phyloP scores from a whole-genome alignment of 2,113 vertebrate genomes.

The Sturnus vulgaris region DNA sequence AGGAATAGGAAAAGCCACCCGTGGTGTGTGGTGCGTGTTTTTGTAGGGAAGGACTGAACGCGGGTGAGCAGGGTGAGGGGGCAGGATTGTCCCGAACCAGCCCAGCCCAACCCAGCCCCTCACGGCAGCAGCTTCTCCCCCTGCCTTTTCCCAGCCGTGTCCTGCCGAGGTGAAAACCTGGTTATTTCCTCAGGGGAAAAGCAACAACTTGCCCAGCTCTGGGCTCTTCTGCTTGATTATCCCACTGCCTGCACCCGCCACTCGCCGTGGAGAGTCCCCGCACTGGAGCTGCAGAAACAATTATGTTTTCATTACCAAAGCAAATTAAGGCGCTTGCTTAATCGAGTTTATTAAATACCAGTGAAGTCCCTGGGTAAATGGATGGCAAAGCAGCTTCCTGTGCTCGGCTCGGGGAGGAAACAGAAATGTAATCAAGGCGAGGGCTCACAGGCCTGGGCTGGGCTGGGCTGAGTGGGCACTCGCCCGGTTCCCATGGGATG shows the following conservation, averaged over 20 bases:
- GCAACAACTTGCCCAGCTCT: neutral
- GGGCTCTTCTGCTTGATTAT: neutral
- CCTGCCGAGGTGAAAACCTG: neutral
- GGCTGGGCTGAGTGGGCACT: neutral
- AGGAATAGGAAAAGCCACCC: fast-evolving
- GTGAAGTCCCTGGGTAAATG: constrained; percentile 47
- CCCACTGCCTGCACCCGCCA: neutral
- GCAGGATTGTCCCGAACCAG: neutral
- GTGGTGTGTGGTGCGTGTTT: fast-evolving
- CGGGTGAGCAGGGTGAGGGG: neutral
- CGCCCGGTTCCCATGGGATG: neutral
- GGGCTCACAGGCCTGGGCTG: neutral
- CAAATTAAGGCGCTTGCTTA: constrained; percentile 67
- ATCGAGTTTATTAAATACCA: constrained; percentile 68
- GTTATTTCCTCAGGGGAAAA: neutral
- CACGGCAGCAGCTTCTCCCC: neutral
- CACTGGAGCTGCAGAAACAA: constrained; percentile 58
- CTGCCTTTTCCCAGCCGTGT: neutral
- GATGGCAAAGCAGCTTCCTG: constrained; percentile 19
- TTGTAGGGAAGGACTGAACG: neutral
- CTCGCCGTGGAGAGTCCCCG: constrained; percentile 28
- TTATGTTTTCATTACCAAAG: constrained; percentile 67
- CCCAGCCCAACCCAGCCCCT: neutral
- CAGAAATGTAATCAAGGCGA: neutral
- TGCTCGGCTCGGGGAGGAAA: neutral